phyloP scores from a whole-genome alignment of 2,888 invertebrate species.

The Harpalus rufipes region DNA sequence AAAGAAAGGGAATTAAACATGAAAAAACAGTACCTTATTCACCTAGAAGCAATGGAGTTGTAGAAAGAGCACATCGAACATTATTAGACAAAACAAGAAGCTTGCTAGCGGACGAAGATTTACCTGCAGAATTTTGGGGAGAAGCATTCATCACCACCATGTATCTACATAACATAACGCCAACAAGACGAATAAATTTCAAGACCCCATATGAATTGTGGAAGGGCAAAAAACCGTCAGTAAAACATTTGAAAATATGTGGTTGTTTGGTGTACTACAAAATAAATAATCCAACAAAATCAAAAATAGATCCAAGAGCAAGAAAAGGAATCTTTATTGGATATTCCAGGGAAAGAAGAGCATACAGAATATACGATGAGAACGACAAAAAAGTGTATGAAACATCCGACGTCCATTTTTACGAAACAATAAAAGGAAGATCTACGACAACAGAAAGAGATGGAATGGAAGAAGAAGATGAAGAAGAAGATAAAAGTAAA shows the following conservation, averaged over 20 bases:
- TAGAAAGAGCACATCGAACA: not conserved
- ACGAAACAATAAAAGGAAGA: not conserved
- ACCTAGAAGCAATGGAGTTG: slow-evolving; percentile 3
- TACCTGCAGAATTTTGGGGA: not conserved
- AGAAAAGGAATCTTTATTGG: slow-evolving; percentile 4
- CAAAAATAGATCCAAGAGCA: not conserved
- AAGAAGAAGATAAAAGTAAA: not conserved
- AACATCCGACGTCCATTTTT: not conserved
- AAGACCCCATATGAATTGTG: slow-evolving; percentile 1
- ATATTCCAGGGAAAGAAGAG: slow-evolving; percentile 14
- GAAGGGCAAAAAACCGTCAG: not conserved
- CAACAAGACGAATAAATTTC: not conserved
- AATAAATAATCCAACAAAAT: slow-evolving; percentile 4
- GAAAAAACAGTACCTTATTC: slow-evolving; percentile 12
- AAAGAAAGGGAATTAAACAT: not conserved
- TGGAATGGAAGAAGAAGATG: not conserved
- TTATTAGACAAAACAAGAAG: slow-evolving; percentile 13
- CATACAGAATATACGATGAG: slow-evolving; percentile 10
- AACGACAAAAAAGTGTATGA: not conserved
- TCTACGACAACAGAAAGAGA: not conserved
- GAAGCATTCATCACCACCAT: not conserved
- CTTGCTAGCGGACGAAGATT: slow-evolving; percentile 1
- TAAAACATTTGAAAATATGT: too few species aligned
- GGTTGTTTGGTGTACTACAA: slow-evolving; percentile 2
- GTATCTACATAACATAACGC: slow-evolving; percentile 10